Base-by-base conservation (phyloP, 2,797 vertebrate genomes). In the Dermochelys coriacea region DNA sequence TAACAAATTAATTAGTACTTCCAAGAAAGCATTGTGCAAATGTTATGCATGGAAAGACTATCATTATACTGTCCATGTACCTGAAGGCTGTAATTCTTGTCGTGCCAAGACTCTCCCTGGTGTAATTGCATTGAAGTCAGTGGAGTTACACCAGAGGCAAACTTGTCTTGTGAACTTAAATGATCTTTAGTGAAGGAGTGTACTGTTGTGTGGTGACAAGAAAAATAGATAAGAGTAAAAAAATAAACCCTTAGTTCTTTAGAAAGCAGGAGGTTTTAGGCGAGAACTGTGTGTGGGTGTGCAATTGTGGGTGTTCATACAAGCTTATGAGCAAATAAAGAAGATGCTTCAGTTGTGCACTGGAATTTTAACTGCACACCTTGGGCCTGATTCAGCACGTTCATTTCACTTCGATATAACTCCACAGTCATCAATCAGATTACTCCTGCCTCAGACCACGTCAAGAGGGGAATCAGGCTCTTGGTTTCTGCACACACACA, bases 11-110 rank as follows among this genome's bases (percentile, higher is more conserved):
- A 97, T 96, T 97, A 93, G 54, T 82, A 87, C 94, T 98, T 97
- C 97, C 97, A 97, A 86, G 85, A 98, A 98, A 95, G 96, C 88
- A 71, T 93, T 97, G 96, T 97, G 96, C 87, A 98, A 98, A 97
- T 91, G 85, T 89, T 95, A 92, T 94, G 91, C 80, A 96, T 93
- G 85, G 93, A 93, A 96, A 98, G 93, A 79, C 82, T 95, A 86
- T 92, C 90, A 97, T 97, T 96, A 94, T 34, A 37, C 9, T 84
- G 79, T 64, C 94, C 89, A 82, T 84, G 93, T 96, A 92, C 97
- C 89, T 81, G 8, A 95, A 83, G 90, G 94, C 91, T 94, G n/a
- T 89, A 82, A 88, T 86, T 81, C 77, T 95, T 97, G 96, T 96
- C 80, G 83, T 92, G 59, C 34, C 41, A 54, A 19, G 31, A 78